Conservation (phyloP, 2,888 invertebrate species). For the Empis livida region DNA sequence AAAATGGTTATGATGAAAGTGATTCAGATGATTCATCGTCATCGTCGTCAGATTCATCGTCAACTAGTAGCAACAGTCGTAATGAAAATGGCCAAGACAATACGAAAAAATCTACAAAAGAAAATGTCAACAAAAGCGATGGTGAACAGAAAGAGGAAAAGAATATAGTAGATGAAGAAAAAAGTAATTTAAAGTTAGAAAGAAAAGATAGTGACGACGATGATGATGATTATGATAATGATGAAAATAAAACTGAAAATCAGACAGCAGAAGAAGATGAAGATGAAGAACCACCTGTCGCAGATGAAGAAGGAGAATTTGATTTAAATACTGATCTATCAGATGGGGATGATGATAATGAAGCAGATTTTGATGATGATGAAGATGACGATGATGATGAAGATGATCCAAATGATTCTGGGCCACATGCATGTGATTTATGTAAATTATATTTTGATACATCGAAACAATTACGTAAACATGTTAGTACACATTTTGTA, state of each 20-base stretch:
- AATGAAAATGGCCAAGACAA: not conserved
- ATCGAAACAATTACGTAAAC: constrained; percentile 30
- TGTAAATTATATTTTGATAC: constrained; percentile 34
- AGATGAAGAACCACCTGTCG: not conserved
- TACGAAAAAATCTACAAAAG: not conserved
- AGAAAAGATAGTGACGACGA: constrained; percentile 2
- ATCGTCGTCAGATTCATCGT: no score
- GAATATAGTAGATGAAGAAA: constrained; percentile 10
- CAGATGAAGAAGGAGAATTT: not conserved
- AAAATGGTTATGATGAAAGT: not conserved
- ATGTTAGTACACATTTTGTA: constrained; percentile 35
- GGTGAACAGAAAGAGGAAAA: constrained; percentile 12
- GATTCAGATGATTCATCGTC: not conserved
- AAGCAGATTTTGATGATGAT: constrained; percentile 10
- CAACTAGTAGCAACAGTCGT: constrained; percentile 7
- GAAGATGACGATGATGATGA: constrained; percentile 14
- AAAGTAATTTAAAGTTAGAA: constrained; percentile 7
- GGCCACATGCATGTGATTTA: constrained; percentile 28
- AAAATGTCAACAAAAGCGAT: constrained; percentile 8
- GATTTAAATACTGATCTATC: not conserved
- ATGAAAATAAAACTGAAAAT: not conserved
- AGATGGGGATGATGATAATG: not conserved
- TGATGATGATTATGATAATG: not conserved
- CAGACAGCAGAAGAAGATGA: constrained; percentile 4
- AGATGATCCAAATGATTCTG: constrained; percentile 10